A percentile compares a stretch with the other conserved stretches of the same genome.
These are phyloP conservation scores for Drosophila anomalipes DNA, from an alignment of 2,888 invertebrate genomes.

Conservation along the genomic window DNA sequence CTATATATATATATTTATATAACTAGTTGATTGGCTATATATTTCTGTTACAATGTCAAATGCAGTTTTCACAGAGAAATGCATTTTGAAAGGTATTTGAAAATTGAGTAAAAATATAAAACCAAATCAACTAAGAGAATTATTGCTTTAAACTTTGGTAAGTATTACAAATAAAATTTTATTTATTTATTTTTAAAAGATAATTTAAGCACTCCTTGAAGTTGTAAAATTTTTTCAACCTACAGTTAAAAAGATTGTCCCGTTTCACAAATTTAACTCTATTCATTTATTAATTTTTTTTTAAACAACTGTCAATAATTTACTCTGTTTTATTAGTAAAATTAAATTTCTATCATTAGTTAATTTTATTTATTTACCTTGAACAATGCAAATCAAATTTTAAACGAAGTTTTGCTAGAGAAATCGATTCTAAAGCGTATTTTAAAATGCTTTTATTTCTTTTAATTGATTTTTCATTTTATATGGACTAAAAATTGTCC, in stretches of 20 bases:
- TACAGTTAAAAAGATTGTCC: not conserved
- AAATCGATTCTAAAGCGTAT: too few relatives aligned
- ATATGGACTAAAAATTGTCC: fast-evolving
- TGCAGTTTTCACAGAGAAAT: not conserved
- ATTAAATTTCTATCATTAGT: too few relatives aligned
- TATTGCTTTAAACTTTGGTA: not conserved
- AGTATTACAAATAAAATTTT: not conserved
- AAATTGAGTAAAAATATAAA: not conserved
- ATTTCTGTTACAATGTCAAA: not conserved
- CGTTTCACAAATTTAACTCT: too few relatives aligned
- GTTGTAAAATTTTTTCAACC: not conserved
- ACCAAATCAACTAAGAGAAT: not conserved
- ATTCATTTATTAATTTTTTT: not conserved
- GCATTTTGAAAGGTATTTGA: not conserved
- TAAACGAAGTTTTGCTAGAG: too few relatives aligned
- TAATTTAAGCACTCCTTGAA: not conserved
- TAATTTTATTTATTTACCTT: too few relatives aligned
- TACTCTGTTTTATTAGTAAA: too few relatives aligned
- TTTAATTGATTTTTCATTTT: not conserved
- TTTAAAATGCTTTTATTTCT: too few relatives aligned
- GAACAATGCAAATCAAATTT: not conserved
- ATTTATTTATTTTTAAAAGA: not conserved
- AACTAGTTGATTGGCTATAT: not conserved
- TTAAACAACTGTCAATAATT: not conserved
- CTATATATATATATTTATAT: not conserved